Conservation (phyloP, 2,113 vertebrate genomes). For the Lamprologus tigripictilis region DNA sequence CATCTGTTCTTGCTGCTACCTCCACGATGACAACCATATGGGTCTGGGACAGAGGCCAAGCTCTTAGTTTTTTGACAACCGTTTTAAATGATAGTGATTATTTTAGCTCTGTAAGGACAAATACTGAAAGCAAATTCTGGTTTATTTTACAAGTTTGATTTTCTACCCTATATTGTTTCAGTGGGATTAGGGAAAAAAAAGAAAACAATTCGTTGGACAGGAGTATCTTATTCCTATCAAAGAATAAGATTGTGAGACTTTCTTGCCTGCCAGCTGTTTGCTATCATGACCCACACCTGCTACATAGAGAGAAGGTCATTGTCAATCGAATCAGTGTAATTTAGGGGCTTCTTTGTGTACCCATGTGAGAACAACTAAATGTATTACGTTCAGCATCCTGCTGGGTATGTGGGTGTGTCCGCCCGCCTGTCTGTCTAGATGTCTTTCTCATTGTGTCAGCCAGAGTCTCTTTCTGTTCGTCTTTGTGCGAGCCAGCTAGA, state of each 20-base stretch:
- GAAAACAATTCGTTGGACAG: background rate
- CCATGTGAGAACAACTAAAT: constrained; percentile 19
- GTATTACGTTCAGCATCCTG: constrained; percentile 9
- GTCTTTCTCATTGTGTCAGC: background rate
- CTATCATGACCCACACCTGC: constrained; percentile 35
- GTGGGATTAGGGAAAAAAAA: background rate
- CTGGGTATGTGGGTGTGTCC: constrained; percentile 4
- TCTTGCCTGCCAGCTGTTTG: constrained; percentile 37
- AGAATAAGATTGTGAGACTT: background rate
- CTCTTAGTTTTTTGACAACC: background rate
- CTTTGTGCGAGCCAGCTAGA: constrained; percentile 4
- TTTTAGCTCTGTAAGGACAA: background rate
- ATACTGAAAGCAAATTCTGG: background rate
- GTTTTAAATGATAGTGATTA: background rate
- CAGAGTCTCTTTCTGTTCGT: background rate
- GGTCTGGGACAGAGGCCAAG: background rate
- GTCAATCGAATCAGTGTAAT: constrained; percentile 35
- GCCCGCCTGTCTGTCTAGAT: background rate
- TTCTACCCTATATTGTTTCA: background rate
- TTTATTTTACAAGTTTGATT: background rate
- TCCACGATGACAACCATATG: background rate
- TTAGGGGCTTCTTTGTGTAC: constrained; percentile 3
- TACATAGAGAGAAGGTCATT: constrained; percentile 29
- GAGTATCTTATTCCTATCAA: background rate
- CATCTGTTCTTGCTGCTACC: background rate